Base-by-base conservation (phyloP, 2,113 vertebrate genomes). In the Promerops cafer region DNA sequence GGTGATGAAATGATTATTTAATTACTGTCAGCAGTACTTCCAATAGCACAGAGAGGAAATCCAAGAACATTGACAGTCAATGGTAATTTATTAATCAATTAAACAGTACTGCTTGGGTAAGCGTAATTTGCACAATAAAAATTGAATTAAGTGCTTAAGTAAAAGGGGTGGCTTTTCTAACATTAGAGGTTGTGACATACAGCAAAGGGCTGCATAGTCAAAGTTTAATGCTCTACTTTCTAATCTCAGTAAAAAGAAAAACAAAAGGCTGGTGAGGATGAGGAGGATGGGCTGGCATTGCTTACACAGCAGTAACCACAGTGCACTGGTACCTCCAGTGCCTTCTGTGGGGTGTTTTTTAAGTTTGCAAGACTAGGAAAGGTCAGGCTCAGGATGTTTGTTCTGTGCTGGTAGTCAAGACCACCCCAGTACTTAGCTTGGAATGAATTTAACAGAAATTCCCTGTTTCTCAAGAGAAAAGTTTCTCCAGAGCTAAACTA, bases 1-100 rank as follows among this genome's bases (percentile, higher is more conserved):
- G 76, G 94, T 96, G 97, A 97, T 98, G 91, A 97, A 98, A 98
- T 97, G 97, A 96, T 98, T 97, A 97, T 96, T 98, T 98, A 97
- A 98, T 98, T 98, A 97, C 94, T 96, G 97, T 97, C 97, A 98
- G 94, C 84, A 97, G 53, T 59, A 56, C 76, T 97, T 97, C 93
- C 97, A 96, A 97, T 95, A 97, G 91, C 95, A 96, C 68, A 80
- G 94, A 96, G 90, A 95, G 75, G 82, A 91, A 98, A 97, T 93
- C 87, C 87, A 94, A 93, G 93, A 96, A 90, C 90, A 97, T 80
- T 15, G 74, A 94, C 83, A 96, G 94, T 93, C 88, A 75, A 94
- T 96, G 85, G 88, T 97, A 98, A 98, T 98, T 97, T 97, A 96
- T 97, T 97, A 97, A 98, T 98, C 97, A 97, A 97, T 97, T 97